Evolutionary conservation across 2,113 vertebrate genomes (phyloP).

Genomic region (Gadus macrocephalus): DNA sequence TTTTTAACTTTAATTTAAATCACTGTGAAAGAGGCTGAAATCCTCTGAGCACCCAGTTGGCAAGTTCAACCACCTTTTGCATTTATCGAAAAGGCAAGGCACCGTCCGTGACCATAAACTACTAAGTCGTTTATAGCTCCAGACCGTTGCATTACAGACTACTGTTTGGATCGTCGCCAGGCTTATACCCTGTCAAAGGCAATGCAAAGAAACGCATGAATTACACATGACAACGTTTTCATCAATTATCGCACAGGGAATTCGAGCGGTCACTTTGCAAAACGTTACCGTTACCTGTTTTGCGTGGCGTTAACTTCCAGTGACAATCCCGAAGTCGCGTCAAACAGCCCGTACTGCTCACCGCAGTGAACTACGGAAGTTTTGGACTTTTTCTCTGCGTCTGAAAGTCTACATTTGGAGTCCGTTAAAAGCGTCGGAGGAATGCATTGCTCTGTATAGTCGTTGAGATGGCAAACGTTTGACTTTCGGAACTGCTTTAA

Average conservation of each 20-base stretch:
- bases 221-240: neutral
- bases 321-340: slow-evolving; percentile 39
- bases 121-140: no score
- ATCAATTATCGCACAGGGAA: neutral
- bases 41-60: no score
- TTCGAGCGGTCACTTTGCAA: neutral
- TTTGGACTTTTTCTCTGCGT: slow-evolving; percentile 45
- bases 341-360: slow-evolving; percentile 34
- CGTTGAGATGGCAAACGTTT: slow-evolving; percentile 35
- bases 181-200: no score
- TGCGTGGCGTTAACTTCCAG: slow-evolving; percentile 36
- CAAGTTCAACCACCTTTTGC: no score
- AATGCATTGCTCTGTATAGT: slow-evolving; percentile 26
- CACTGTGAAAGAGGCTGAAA: no score
- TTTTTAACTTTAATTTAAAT: no score
- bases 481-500: slow-evolving; percentile 31
- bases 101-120: no score
- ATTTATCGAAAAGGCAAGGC: no score
- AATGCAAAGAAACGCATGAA: no score
- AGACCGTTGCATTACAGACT: no score
- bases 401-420: neutral
- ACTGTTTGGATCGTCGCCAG: no score
- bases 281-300: slow-evolving; percentile 34
- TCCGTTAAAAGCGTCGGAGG: slow-evolving; percentile 21
- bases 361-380: slow-evolving; percentile 36